Evolutionary conservation across 2,113 vertebrate genomes (phyloP).

Genomic region (Poeciliopsis prolifica): DNA sequence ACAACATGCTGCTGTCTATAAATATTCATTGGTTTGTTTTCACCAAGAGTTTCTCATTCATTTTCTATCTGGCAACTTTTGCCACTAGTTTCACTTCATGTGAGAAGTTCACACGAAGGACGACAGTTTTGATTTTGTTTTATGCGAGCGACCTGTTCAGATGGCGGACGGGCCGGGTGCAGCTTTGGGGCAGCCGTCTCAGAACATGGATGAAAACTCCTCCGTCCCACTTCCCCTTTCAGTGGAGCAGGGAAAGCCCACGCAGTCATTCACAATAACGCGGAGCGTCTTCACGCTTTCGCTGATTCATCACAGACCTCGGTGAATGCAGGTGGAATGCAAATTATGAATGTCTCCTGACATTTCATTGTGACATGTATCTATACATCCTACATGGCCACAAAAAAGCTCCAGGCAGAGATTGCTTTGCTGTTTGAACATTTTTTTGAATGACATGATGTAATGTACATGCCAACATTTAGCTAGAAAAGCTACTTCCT

Average conservation of each 20-base stretch:
- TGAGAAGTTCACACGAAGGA: not conserved
- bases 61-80: not conserved
- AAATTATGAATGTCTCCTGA: constrained; percentile 13
- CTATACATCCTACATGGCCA: not conserved
- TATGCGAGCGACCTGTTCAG: not conserved
- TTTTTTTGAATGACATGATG: not conserved
- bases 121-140: not conserved
- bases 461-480: not conserved
- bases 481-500: not conserved
- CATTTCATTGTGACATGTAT: constrained; percentile 4
- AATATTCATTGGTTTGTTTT: constrained; percentile 25
- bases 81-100: not conserved
- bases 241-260: constrained; percentile 18
- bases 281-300: not conserved
- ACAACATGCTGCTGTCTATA: not conserved
- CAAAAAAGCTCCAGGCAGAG: no score
- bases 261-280: not conserved
- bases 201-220: constrained; percentile 1
- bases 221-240: constrained; percentile 34
- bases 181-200: not conserved
- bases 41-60: not conserved
- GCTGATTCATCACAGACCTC: constrained; percentile 23
- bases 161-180: not conserved
- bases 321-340: not conserved
- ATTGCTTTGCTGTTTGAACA: no score